phyloP scores from a whole-genome alignment of 2,113 vertebrate species.

The Xiphophorus hellerii region DNA sequence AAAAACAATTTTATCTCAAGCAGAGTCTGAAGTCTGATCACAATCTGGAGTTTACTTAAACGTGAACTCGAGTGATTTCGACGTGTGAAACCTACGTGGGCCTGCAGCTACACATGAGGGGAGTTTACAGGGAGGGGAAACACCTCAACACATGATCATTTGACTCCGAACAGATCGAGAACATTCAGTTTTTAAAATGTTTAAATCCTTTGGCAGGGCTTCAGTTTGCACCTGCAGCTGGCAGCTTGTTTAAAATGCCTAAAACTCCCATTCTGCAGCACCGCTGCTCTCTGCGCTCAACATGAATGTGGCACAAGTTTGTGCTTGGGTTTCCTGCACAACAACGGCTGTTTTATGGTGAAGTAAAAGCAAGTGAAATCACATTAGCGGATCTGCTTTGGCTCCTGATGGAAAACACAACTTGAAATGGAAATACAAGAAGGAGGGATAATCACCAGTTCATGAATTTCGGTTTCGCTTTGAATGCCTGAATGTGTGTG shows the following conservation, averaged over 20 bases:
- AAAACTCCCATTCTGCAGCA: slow-evolving; percentile 16
- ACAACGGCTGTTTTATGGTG: background rate
- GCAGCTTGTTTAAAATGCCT: background rate
- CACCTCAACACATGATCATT: slow-evolving; percentile 9
- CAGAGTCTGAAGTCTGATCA: background rate
- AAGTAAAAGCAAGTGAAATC: background rate
- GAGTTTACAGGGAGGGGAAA: slow-evolving; percentile 51
- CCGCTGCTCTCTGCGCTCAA: background rate
- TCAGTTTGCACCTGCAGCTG: slow-evolving; percentile 34
- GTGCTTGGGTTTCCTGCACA: background rate
- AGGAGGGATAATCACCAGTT: slow-evolving; percentile 40
- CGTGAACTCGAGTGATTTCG: background rate
- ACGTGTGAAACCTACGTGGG: slow-evolving; percentile 22
- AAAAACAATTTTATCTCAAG: background rate
- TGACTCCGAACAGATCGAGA: slow-evolving; percentile 9
- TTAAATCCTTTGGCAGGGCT: background rate
- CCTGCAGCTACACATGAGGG: slow-evolving; percentile 19
- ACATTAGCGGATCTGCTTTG: background rate
- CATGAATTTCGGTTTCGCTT: slow-evolving; percentile 67
- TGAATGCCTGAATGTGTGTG: slow-evolving; percentile 32
- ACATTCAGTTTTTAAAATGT: slow-evolving; percentile 14
- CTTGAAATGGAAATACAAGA: slow-evolving; percentile 56
- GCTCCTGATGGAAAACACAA: slow-evolving; percentile 30
- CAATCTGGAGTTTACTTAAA: background rate
- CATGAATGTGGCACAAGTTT: slow-evolving; percentile 11